A percentile compares a stretch with the other conserved stretches of the same genome.
Conservation (phyloP, 2,113 vertebrate genomes). For the Catharus bicknelli region DNA sequence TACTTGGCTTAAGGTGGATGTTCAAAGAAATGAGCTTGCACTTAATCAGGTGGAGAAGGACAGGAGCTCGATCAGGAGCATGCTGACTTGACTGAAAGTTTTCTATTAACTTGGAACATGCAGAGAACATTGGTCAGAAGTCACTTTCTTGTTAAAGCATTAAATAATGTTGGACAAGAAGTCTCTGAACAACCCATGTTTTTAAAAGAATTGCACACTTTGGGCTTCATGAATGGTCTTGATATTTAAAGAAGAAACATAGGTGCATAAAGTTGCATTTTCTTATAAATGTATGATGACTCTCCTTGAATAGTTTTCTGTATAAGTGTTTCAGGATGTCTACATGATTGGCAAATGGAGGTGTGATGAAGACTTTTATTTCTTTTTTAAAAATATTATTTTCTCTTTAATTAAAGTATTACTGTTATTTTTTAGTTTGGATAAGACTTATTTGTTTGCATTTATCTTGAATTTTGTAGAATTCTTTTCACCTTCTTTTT, state of each 20-base stretch:
- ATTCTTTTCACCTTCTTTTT: not conserved
- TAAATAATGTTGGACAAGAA: not conserved
- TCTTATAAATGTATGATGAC: accelerated
- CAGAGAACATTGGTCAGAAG: not conserved
- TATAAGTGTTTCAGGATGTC: not conserved
- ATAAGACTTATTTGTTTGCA: not conserved
- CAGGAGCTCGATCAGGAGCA: not conserved
- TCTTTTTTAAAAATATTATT: not conserved
- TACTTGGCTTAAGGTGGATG: not conserved
- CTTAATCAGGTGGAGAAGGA: not conserved
- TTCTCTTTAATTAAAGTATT: not conserved
- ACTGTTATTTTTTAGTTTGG: not conserved
- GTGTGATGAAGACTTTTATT: not conserved
- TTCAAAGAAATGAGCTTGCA: not conserved
- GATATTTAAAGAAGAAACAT: not conserved
- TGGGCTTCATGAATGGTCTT: not conserved
- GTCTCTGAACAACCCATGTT: not conserved
- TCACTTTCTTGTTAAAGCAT: not conserved
- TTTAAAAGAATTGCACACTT: not conserved
- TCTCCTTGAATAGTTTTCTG: not conserved
- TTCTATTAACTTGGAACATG: not conserved
- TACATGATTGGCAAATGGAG: not conserved
- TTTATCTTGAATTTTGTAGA: not conserved
- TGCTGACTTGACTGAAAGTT: not conserved
- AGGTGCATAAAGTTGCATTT: not conserved